These are phyloP conservation scores for Rhyacophila evoluta DNA, from an alignment of 2,888 invertebrate genomes.

Conservation along the genomic window DNA sequence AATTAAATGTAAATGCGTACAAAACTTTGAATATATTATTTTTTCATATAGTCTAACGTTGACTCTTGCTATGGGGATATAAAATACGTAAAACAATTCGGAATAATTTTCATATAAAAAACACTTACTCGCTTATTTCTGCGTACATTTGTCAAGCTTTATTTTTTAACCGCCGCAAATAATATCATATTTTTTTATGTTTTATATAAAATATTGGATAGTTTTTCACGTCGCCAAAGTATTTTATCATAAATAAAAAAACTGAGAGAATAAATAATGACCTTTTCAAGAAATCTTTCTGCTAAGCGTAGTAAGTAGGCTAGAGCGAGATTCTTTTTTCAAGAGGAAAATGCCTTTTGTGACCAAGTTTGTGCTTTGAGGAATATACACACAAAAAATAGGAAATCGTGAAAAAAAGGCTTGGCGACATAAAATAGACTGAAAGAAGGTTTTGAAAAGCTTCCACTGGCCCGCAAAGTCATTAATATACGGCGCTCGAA, in stretches of 20 bases:
- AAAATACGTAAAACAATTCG: background rate
- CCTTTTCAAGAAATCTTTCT: slow-evolving; percentile 31
- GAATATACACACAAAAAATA: slow-evolving; percentile 15
- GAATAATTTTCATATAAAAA: slow-evolving; percentile 13
- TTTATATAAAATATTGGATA: slow-evolving; percentile 31
- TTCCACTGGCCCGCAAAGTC: background rate
- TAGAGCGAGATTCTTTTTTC: slow-evolving; percentile 13
- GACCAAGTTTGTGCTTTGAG: background rate
- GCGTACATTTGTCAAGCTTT: background rate
- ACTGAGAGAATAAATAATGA: slow-evolving; percentile 47
- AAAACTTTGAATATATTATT: too few relatives aligned
- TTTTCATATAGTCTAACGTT: too few relatives aligned
- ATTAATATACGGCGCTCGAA: background rate
- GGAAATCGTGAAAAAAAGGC: slow-evolving; percentile 16
- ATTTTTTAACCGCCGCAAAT: background rate
- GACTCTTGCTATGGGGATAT: too few relatives aligned
- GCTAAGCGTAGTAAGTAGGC: background rate
- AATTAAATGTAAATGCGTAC: too few relatives aligned
- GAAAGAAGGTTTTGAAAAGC: background rate
- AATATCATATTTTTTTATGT: background rate
- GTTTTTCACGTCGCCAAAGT: slow-evolving; percentile 37
- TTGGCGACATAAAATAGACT: slow-evolving; percentile 9
- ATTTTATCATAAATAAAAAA: slow-evolving; percentile 50
- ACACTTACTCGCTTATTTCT: background rate
- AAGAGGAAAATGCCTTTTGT: slow-evolving; percentile 34